Percentiles rank a stretch among this genome's conserved stretches.
phyloP scores from a whole-genome alignment of 2,888 invertebrate species.

The Petrolisthes manimaculis region DNA sequence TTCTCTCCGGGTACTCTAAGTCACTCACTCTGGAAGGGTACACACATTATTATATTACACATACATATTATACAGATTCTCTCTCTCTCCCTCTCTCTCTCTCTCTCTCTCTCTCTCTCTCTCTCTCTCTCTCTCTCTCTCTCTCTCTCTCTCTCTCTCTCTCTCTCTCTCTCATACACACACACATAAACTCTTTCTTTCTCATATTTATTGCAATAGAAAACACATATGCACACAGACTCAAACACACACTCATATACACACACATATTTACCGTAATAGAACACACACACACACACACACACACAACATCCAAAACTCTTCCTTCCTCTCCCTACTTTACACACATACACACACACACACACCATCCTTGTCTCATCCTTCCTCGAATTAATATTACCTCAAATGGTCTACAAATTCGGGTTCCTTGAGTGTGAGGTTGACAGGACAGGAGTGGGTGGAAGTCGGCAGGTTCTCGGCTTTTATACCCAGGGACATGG shows the following conservation, averaged over 20 bases:
- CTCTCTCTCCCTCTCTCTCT: too few relatives aligned
- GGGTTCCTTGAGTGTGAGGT: constrained; percentile 30
- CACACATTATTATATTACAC: not conserved
- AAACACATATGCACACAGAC: not conserved
- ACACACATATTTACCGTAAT: too few relatives aligned
- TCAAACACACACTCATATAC: too few relatives aligned
- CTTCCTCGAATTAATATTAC: not conserved
- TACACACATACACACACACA: too few relatives aligned
- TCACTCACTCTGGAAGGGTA: not conserved
- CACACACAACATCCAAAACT: not conserved
- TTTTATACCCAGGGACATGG: constrained; percentile 15
- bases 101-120: too few relatives aligned
- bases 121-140: too few relatives aligned
- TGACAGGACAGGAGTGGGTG: constrained; percentile 33
- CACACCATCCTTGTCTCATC: too few relatives aligned
- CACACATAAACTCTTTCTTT: too few relatives aligned
- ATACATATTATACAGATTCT: constrained; percentile 14
- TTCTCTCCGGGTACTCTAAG: constrained; percentile 9
- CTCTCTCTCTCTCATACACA: too few relatives aligned
- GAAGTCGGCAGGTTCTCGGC: constrained; percentile 25
- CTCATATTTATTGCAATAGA: too few relatives aligned
- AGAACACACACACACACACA: not conserved
- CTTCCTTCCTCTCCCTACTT: too few relatives aligned
- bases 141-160: too few relatives aligned
- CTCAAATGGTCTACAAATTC: not conserved